These are phyloP conservation scores for Barnardius zonarius DNA, from an alignment of 2,113 vertebrate species.

Conservation along the genomic window DNA sequence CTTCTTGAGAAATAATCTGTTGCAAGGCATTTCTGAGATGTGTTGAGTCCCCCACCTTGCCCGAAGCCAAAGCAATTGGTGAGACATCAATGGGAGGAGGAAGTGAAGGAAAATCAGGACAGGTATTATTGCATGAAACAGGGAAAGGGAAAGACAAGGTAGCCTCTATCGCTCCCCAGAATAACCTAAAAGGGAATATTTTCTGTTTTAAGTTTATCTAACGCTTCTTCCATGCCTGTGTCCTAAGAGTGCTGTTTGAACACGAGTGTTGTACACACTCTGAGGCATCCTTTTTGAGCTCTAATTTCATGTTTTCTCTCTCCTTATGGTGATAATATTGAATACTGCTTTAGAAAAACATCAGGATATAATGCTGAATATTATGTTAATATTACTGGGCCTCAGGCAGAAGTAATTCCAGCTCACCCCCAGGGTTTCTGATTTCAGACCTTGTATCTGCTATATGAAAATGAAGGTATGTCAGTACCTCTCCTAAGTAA, in stretches of 20 bases:
- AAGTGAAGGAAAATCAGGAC: not conserved
- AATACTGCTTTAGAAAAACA: not conserved
- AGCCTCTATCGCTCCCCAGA: not conserved
- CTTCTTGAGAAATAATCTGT: not conserved
- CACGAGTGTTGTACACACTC: not conserved
- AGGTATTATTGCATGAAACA: not conserved
- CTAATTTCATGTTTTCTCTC: not conserved
- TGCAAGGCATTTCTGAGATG: not conserved
- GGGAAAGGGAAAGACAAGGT: not conserved
- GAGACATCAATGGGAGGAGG: rapidly evolving
- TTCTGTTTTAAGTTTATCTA: not conserved
- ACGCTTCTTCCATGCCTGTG: not conserved
- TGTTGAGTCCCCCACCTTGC: not conserved
- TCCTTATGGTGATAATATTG: not conserved
- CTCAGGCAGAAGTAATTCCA: not conserved
- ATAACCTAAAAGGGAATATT: not conserved
- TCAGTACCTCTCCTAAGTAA: not conserved
- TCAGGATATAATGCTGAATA: not conserved
- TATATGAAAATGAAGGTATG: not conserved
- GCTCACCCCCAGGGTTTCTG: not conserved
- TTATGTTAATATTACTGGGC: not conserved
- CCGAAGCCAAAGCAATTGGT: not conserved
- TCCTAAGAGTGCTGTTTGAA: not conserved
- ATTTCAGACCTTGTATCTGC: not conserved
- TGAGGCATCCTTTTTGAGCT: not conserved